These are phyloP conservation scores for Sphyrna mokarran DNA, from an alignment of 2,113 vertebrate species.

Conservation along the genomic window DNA sequence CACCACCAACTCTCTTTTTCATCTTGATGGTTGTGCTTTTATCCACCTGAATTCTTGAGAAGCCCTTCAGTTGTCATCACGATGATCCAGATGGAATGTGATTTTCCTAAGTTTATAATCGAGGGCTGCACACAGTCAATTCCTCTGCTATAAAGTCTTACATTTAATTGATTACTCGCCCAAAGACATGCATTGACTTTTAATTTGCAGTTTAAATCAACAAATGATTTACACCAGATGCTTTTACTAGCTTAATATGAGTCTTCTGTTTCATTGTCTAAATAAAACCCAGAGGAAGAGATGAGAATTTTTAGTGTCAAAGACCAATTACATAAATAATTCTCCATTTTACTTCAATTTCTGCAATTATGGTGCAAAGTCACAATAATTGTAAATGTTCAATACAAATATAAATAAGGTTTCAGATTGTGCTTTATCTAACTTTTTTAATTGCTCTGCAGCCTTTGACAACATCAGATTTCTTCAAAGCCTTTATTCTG, in stretches of 20 bases:
- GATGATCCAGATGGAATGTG: conserved; percentile 7
- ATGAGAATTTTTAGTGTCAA: conserved; percentile 24
- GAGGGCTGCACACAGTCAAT: conserved; percentile 11
- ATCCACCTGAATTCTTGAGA: background rate
- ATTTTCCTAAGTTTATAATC: background rate
- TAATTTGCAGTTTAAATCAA: conserved; percentile 18
- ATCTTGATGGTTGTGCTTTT: background rate
- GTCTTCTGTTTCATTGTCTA: background rate
- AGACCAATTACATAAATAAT: background rate
- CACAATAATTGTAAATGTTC: background rate
- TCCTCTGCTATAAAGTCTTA: conserved; percentile 23
- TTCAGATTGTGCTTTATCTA: background rate
- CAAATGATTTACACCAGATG: conserved; percentile 14
- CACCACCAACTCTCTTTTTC: background rate
- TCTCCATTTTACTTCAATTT: background rate
- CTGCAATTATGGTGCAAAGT: background rate
- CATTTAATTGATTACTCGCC: conserved; percentile 22
- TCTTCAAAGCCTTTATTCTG: background rate
- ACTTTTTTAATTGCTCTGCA: background rate
- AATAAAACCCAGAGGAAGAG: background rate
- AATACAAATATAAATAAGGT: background rate
- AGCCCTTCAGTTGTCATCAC: background rate
- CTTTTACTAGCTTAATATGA: background rate
- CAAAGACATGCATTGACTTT: conserved; percentile 10
- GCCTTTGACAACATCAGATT: background rate